These are phyloP conservation scores for Leptarthrus brevirostris DNA, from an alignment of 2,888 invertebrate species.

Conservation along the genomic window DNA sequence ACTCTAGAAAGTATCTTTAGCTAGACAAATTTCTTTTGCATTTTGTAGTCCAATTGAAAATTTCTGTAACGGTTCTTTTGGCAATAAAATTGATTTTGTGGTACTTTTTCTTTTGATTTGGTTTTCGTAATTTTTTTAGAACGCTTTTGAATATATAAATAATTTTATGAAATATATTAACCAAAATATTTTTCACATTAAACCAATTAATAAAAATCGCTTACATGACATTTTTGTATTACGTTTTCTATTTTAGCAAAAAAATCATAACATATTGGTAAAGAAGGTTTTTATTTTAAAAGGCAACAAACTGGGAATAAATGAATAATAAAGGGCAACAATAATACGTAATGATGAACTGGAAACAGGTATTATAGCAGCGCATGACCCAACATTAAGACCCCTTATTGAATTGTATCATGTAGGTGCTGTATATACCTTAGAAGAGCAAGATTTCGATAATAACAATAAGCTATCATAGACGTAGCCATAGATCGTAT, in stretches of 20 bases:
- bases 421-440: conserved; percentile 56
- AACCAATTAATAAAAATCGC: conserved; percentile 49
- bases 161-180: conserved; percentile 21
- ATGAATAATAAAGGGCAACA: too few species aligned
- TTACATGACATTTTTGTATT: conserved; percentile 54
- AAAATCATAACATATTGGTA: conserved; percentile 68
- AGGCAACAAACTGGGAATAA: too few species aligned
- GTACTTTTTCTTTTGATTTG: conserved; percentile 34
- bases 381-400: conserved; percentile 56
- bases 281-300: conserved; percentile 68
- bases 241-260: conserved; percentile 61
- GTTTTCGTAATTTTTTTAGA: conserved; percentile 3
- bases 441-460: conserved; percentile 55
- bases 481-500: conserved; percentile 1
- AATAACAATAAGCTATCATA: conserved; percentile 52
- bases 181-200: conserved; percentile 43
- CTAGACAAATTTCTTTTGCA: background rate
- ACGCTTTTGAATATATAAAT: background rate
- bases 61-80: conserved; percentile 30
- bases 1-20: background rate
- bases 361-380: conserved; percentile 55
- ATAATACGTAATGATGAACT: conserved; percentile 68
- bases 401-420: conserved; percentile 55
- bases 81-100: conserved; percentile 45
- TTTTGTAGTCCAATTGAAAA: conserved; percentile 40